phyloP scores from a whole-genome alignment of 2,113 vertebrate genomes.

The Trematomus loennbergii region DNA sequence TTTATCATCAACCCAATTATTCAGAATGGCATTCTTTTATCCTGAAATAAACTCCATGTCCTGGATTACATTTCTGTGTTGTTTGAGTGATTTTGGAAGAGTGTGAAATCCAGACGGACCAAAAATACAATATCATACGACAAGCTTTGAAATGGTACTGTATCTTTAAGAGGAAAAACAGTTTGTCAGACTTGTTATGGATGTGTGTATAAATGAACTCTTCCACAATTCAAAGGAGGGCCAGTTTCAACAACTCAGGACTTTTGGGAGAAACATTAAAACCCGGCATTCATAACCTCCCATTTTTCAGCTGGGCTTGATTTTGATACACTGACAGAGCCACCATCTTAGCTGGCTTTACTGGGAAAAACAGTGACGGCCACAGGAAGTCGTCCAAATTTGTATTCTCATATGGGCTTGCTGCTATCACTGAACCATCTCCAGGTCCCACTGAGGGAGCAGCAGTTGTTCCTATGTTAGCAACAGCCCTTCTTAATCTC shows the following conservation, averaged over 20 bases:
- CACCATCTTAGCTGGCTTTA: slow-evolving; percentile 4
- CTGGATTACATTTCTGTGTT: slow-evolving; percentile 60
- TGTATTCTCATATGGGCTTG: slow-evolving; percentile 3
- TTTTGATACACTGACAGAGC: slow-evolving; percentile 2
- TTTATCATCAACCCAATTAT: slow-evolving; percentile 90
- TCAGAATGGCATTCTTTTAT: slow-evolving; percentile 87
- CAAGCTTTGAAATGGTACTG: neutral
- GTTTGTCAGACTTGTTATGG: neutral
- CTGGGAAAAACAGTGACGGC: neutral
- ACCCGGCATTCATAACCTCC: neutral
- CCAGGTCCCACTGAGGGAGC: slow-evolving; percentile 31
- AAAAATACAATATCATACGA: neutral
- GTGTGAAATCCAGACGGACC: slow-evolving; percentile 7
- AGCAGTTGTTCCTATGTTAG: slow-evolving; percentile 26
- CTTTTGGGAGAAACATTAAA: neutral
- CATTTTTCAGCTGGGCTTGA: neutral
- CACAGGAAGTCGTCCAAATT: neutral
- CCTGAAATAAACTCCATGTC: slow-evolving; percentile 85
- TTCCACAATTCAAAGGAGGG: neutral
- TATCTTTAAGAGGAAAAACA: neutral
- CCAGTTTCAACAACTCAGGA: neutral
- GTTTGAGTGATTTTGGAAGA: slow-evolving; percentile 60
- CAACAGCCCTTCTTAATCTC: slow-evolving; percentile 9
- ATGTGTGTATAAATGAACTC: neutral
- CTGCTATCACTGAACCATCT: slow-evolving; percentile 2